Percentiles rank a stretch among this genome's conserved stretches.
These are phyloP conservation scores for Cremastinae sp. DNA, from an alignment of 2,888 invertebrate species.

Conservation along the genomic window DNA sequence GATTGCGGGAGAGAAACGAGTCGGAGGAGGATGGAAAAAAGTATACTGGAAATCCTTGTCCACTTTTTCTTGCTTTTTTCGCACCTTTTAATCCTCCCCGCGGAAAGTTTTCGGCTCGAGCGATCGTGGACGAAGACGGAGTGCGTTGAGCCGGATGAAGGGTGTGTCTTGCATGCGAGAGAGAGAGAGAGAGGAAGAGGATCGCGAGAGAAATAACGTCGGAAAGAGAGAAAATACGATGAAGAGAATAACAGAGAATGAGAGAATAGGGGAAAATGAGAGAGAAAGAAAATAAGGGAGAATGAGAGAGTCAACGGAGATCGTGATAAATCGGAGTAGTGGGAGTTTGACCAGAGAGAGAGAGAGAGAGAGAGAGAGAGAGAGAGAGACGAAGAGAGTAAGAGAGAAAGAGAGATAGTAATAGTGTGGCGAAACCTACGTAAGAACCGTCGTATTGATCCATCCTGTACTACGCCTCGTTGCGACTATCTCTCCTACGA, in stretches of 20 bases:
- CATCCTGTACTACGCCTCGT: conserved; percentile 72
- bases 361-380: conserved; percentile 52
- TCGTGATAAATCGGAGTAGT: too few species aligned
- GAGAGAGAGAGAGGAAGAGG: conserved; percentile 20
- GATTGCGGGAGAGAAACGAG: conserved; percentile 3
- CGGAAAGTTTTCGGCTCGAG: conserved; percentile 25
- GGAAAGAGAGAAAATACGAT: neutral
- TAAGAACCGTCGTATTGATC: conserved; percentile 79
- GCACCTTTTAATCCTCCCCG: conserved; percentile 17
- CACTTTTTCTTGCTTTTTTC: conserved; percentile 18
- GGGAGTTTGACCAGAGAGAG: conserved; percentile 35
- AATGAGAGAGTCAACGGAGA: conserved; percentile 42
- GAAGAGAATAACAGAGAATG: too few species aligned
- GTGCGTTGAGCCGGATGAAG: conserved; percentile 54
- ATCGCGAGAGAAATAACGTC: conserved; percentile 30
- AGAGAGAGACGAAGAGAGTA: conserved; percentile 56
- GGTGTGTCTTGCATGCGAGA: conserved; percentile 56
- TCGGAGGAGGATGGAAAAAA: neutral
- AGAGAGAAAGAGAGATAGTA: conserved; percentile 65
- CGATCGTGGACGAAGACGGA: conserved; percentile 38
- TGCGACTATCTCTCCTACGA: conserved; percentile 78
- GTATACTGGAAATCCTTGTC: neutral
- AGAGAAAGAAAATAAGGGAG: conserved; percentile 64
- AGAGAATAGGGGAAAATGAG: conserved; percentile 56
- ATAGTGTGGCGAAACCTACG: conserved; percentile 70